Base-by-base conservation (phyloP, 2,113 vertebrate species). In the Cepphus grylle region DNA sequence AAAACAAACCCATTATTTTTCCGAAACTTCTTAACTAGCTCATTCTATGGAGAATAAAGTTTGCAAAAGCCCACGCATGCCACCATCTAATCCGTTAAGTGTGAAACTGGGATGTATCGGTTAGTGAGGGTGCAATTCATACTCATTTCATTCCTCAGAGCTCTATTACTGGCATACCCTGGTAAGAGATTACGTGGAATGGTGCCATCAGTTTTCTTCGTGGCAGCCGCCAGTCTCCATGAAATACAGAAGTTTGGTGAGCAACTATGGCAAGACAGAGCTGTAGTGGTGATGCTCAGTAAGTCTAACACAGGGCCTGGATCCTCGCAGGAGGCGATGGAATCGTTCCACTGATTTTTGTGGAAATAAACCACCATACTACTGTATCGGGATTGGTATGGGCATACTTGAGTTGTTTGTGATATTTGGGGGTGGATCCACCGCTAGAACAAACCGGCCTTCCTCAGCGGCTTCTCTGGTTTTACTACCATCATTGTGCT, bases 1-100 rank as follows among this genome's bases (percentile, higher is more conserved):
- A 92, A 96, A 97, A 82, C 74, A 94, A 92, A 90, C 61, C 81
- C 65, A 86, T 88, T 97, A 71, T 92, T 96, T 94, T 94, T 82
- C 94, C 53, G 34, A 82, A 84, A 83, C 69, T 90, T 86, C 86
- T 90, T 38, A 61, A 61, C 20, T 29, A 69, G 58, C 81, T 90
- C 25, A 3, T 84, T 86, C 29, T 87, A 2, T 58, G 21, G 65
- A 73, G 71, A 94, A 22, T 70, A 70, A 94, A 91, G 83, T 91
- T 91, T 73, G 49, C 77, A 55, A 66, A 61, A 93, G 59, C 86
- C 79, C 65, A 80, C 59, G 43, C 58, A 8, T 20, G 32, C 38
- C 71, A 56, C 86, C 25, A 4, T 76, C 93, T 94, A 96, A 96
- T 72, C 89, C 42, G 0, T 30, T 30, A n/a, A 79, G 71, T 86